Evolutionary conservation across 1,140 invertebrate genomes (phyloP).

Genomic region (Diorhabda sublineata): DNA sequence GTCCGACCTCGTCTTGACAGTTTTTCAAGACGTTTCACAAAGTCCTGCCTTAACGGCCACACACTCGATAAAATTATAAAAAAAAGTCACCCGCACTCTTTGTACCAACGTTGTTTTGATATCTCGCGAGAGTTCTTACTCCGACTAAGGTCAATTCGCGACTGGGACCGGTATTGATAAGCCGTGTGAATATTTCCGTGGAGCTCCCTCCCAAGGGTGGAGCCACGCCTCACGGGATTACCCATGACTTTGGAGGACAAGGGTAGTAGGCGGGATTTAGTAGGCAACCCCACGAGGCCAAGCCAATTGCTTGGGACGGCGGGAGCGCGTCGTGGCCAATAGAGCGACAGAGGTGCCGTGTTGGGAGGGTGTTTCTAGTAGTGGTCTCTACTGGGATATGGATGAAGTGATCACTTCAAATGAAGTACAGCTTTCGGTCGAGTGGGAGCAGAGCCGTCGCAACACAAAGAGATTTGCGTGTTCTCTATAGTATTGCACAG

Average conservation of each 20-base stretch:
- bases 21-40: conserved; percentile 23
- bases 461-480: not conserved
- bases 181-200: conserved; percentile 29
- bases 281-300: conserved; percentile 25
- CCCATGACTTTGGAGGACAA: conserved; percentile 22
- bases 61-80: conserved; percentile 40
- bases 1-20: conserved; percentile 66
- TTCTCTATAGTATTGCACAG: not conserved
- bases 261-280: conserved; percentile 33
- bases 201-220: conserved; percentile 42
- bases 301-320: conserved; percentile 33
- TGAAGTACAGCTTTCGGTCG: conserved; percentile 14
- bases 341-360: conserved; percentile 18
- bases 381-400: conserved; percentile 21
- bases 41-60: conserved; percentile 29
- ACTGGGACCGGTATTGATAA: conserved; percentile 44
- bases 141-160: conserved; percentile 39
- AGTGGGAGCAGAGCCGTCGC: conserved; percentile 15
- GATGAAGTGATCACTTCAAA: conserved; percentile 5
- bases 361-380: conserved; percentile 13
- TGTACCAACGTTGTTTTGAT: conserved; percentile 26
- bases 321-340: conserved; percentile 35
- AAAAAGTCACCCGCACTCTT: conserved; percentile 22
- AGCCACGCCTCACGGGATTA: conserved; percentile 23
- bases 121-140: conserved; percentile 41